These are phyloP conservation scores for Pachypsylla venusta DNA, from an alignment of 1,140 invertebrate genomes.

Conservation along the genomic window DNA sequence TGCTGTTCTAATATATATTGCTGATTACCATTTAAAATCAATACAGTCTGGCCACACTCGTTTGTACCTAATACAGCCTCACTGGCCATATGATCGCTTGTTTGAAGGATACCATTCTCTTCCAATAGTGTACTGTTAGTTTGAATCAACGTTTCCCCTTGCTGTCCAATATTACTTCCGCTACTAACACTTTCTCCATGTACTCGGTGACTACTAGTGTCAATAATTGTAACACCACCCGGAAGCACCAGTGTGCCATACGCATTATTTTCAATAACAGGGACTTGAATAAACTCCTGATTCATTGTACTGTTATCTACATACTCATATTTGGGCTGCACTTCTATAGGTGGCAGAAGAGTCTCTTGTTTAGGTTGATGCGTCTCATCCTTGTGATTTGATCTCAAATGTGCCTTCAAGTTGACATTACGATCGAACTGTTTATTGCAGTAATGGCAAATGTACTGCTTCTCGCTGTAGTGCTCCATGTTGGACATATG, in stretches of 20 bases:
- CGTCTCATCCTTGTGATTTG: neutral
- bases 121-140: too few relatives aligned
- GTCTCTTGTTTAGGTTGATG: too few relatives aligned
- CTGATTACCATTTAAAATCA: neutral
- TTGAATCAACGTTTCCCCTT: too few relatives aligned
- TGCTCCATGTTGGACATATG: neutral
- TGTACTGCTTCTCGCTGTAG: neutral
- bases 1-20: constrained; percentile 1
- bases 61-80: neutral
- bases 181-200: neutral
- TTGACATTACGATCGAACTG: neutral
- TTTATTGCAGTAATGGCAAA: neutral
- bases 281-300: neutral
- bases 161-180: too few relatives aligned
- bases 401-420: neutral
- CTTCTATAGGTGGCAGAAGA: too few relatives aligned
- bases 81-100: too few relatives aligned
- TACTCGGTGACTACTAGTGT: neutral
- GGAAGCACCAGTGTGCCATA: constrained; percentile 4
- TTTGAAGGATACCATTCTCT: too few relatives aligned
- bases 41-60: neutral
- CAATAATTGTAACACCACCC: constrained; percentile 1
- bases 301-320: too few relatives aligned
- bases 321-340: too few relatives aligned
- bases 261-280: neutral